Evolutionary conservation across 2,113 vertebrate genomes (phyloP), one percentile per base, ranked within the genome.

Genomic region (Odocoileus virginianus): DNA sequence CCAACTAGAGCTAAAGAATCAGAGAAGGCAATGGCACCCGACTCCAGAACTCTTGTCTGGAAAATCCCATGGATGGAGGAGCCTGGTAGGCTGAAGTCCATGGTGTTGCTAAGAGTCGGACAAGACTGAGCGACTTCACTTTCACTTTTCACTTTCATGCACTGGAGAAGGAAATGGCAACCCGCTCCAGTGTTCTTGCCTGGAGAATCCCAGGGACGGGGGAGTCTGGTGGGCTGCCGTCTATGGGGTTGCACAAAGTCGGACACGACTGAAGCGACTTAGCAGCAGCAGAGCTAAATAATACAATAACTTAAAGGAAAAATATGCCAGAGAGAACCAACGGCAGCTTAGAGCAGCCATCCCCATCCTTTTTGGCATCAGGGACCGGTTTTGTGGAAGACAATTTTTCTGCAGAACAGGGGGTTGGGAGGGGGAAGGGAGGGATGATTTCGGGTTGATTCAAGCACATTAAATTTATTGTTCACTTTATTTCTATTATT

Each of bases 21-120:
- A 1, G 17, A 36, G 64, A 71, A 71, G 4, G n/a, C 64, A 11
- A 21, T 36, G n/a, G 64, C 64, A 21, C n/a, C n/a, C n/a, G 9
- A 10, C 17, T 36, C n/a, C n/a, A 71, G 64, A 21, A 11, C 17
- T 21, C 64, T 71, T 71, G 64, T 9, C 64, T 71, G 64, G 64
- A 21, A 21, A 36, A 36, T 71, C n/a, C n/a, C 17, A 36, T 11
- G 17, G 64, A 71, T 0, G n/a, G 64, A 36, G 64, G 33, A 36
- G 64, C 17, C 17, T 21, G 8, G 16, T 19, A 0, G 15, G 64
- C 15, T 0, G 16, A 4, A 67, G 64, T 67, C 64, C 8, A 10
- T 19, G 64, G 64, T 16, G 64, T 67, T 0, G 0, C 4, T 0
- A 19, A 19, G 7, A 67, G 64, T 67, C 8, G 0, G 64, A n/a